Evolutionary conservation across 2,797 vertebrate species (phyloP).

Genomic region (Enteromius paludinosus): DNA sequence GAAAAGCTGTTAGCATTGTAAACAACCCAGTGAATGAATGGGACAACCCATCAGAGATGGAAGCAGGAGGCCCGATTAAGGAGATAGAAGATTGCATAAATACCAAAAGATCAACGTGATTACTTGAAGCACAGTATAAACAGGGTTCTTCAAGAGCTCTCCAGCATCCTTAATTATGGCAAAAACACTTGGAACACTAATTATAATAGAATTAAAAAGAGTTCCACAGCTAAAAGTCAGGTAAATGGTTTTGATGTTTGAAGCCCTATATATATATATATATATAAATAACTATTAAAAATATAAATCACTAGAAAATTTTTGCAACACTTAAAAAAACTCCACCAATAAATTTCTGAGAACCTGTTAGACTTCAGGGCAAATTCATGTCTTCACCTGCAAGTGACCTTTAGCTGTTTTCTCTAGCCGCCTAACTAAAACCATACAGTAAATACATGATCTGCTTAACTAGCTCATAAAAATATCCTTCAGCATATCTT

Average conservation of each 20-base stretch:
- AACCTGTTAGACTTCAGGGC: not conserved
- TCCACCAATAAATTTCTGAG: not conserved
- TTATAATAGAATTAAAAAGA: not conserved
- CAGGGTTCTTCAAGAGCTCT: constrained; percentile 4
- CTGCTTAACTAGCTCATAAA: constrained; percentile 54
- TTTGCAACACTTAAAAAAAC: not conserved
- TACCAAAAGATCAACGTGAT: constrained; percentile 38
- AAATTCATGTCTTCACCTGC: constrained; percentile 43
- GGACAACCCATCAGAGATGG: constrained; percentile 22
- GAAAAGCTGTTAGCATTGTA: constrained; percentile 65
- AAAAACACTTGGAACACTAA: constrained; percentile 47
- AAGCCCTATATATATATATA: not conserved
- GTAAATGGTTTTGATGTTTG: not conserved
- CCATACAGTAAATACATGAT: constrained; percentile 68
- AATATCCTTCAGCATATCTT: constrained; percentile 64
- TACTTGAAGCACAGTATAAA: constrained; percentile 42
- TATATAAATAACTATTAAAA: too few species aligned
- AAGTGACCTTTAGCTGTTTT: constrained; percentile 49
- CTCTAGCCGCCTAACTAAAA: constrained; percentile 56
- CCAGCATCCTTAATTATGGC: constrained; percentile 64
- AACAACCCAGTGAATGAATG: constrained; percentile 53
- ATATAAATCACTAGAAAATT: not conserved
- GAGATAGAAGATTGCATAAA: constrained; percentile 18
- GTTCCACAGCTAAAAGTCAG: not conserved
- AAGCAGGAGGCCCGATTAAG: not conserved